These are phyloP conservation scores for Campaea margaritaria DNA, from an alignment of 2,888 invertebrate species.

Conservation along the genomic window DNA sequence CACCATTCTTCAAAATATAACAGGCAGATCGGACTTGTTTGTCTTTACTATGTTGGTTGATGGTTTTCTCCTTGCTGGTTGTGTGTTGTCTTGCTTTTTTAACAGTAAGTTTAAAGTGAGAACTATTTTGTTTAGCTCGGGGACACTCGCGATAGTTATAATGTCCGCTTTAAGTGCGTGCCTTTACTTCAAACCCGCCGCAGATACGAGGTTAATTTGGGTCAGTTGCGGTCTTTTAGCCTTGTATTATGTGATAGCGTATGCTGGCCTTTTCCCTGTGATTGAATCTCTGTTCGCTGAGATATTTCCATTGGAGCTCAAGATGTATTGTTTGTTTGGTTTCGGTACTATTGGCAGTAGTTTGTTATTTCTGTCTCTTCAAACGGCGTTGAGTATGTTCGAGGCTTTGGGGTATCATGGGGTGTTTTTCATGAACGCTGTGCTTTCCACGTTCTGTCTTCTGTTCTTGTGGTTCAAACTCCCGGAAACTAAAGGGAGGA, in stretches of 20 bases:
- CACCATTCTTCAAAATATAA: constrained; percentile 40
- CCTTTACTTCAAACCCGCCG: constrained; percentile 21
- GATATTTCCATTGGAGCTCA: constrained; percentile 49
- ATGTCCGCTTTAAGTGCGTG: constrained; percentile 19
- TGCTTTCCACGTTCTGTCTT: constrained; percentile 22
- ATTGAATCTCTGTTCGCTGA: constrained; percentile 46
- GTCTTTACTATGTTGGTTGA: constrained; percentile 29
- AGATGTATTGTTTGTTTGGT: constrained; percentile 41
- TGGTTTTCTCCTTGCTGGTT: constrained; percentile 26
- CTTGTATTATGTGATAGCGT: constrained; percentile 31
- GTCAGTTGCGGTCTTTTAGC: constrained; percentile 25
- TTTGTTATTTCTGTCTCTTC: constrained; percentile 43
- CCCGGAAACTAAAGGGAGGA: constrained; percentile 53
- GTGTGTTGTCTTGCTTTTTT: constrained; percentile 28
- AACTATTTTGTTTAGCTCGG: constrained; percentile 20
- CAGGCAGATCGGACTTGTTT: constrained; percentile 29
- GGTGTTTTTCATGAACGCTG: constrained; percentile 39
- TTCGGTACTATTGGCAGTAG: constrained; percentile 30
- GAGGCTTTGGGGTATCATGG: constrained; percentile 45
- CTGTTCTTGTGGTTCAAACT: constrained; percentile 43
- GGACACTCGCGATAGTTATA: constrained; percentile 19
- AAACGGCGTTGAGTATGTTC: constrained; percentile 41
- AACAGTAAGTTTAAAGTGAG: constrained; percentile 30
- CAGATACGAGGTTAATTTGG: constrained; percentile 26
- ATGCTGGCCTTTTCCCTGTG: constrained; percentile 43